A percentile compares a stretch with the other conserved stretches of the same genome.
phyloP scores from a whole-genome alignment of 2,888 invertebrate species.

The Palloptera scutellata region DNA sequence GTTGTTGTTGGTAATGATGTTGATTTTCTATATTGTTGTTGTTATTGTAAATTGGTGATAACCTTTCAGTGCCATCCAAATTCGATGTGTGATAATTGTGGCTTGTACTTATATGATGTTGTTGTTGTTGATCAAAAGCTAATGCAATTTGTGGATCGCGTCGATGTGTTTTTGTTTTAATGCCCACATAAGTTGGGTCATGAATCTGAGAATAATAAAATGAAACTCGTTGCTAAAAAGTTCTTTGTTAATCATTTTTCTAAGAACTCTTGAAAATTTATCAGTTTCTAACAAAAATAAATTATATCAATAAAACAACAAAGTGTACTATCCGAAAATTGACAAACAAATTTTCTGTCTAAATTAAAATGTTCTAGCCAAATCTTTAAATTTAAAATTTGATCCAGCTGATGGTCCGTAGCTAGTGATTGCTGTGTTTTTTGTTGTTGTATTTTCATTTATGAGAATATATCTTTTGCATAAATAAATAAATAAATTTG shows the following conservation, averaged over 20 bases:
- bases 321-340: no score
- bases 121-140: constrained; percentile 38
- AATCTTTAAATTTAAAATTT: no score
- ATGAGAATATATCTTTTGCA: not conserved
- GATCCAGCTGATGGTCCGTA: no score
- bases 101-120: constrained; percentile 29
- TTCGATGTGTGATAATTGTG: constrained; percentile 35
- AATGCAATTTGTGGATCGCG: constrained; percentile 43
- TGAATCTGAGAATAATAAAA: constrained; percentile 45
- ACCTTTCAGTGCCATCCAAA: constrained; percentile 38
- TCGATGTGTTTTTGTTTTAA: constrained; percentile 50
- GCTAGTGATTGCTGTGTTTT: no score
- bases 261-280: no score
- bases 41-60: constrained; percentile 46
- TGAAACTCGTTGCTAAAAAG: no score
- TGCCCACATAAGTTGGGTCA: constrained; percentile 42
- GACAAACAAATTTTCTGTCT: no score
- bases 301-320: no score
- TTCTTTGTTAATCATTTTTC: no score
- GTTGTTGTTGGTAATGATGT: constrained; percentile 23
- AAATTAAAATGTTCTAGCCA: no score
- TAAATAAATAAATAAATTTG: not conserved
- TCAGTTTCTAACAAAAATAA: no score
- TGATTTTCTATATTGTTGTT: constrained; percentile 21
- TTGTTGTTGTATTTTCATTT: no score